Conservation (phyloP, 2,888 invertebrate genomes). For the Operophtera brumata region DNA sequence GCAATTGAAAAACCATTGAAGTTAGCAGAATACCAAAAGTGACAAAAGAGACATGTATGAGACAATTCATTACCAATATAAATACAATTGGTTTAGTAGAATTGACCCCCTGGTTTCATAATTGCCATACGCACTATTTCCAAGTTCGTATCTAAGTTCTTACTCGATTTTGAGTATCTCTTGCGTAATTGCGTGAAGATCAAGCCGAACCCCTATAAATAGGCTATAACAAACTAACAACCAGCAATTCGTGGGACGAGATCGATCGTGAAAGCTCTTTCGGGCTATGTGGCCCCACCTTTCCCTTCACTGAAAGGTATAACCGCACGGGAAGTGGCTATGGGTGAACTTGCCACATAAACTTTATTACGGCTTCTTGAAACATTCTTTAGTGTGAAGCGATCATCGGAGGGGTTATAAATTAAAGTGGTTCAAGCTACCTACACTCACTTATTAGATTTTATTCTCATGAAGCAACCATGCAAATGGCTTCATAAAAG, state of each 20-base stretch:
- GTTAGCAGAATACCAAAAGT: no score
- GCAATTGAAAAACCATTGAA: no score
- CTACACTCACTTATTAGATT: no score
- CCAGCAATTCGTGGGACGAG: slow-evolving; percentile 30
- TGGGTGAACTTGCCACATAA: slow-evolving; percentile 20
- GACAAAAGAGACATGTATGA: no score
- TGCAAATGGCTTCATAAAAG: no score
- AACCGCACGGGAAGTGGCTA: slow-evolving; percentile 24
- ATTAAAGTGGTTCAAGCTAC: background rate
- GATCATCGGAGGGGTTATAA: background rate
- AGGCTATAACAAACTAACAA: slow-evolving; percentile 17
- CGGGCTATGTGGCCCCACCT: slow-evolving; percentile 20
- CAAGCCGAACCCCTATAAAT: slow-evolving; percentile 12
- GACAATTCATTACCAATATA: no score
- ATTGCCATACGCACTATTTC: no score
- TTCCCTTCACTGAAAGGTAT: slow-evolving; percentile 22
- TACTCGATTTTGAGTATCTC: background rate
- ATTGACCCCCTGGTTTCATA: no score
- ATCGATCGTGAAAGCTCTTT: slow-evolving; percentile 34
- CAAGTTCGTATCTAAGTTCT: no score
- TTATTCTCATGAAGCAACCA: no score
- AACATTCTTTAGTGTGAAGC: slow-evolving; percentile 8
- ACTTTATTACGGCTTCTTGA: slow-evolving; percentile 17
- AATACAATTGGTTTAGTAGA: no score
- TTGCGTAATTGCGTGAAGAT: slow-evolving; percentile 10